These are phyloP conservation scores for Augiades crinisus DNA, from an alignment of 2,888 invertebrate species.

Conservation along the genomic window DNA sequence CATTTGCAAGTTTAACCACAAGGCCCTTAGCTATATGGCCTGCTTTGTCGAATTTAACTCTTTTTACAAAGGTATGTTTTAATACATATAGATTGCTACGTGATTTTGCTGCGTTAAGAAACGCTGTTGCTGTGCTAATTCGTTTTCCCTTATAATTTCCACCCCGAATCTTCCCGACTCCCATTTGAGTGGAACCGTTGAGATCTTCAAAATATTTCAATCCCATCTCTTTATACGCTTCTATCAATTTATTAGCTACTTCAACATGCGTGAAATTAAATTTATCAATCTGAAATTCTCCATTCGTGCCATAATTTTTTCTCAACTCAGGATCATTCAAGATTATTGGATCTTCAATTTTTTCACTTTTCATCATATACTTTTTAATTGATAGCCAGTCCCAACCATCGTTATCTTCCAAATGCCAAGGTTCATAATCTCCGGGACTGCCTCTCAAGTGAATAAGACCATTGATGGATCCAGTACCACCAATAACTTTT, in stretches of 20 bases:
- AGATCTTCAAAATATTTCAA: conserved; percentile 64
- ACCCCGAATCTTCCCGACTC: conserved; percentile 77
- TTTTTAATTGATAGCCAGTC: conserved; percentile 61
- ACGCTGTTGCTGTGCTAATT: conserved; percentile 80
- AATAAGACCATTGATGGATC: conserved; percentile 66
- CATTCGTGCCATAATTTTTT: conserved; percentile 69
- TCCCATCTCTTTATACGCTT: conserved; percentile 75
- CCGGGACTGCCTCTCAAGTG: conserved; percentile 64
- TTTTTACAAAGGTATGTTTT: conserved; percentile 52
- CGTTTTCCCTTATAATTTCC: conserved; percentile 72
- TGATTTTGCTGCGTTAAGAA: conserved; percentile 52
- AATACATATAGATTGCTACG: conserved; percentile 59
- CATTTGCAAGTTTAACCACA: conserved; percentile 45
- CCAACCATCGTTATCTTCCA: conserved; percentile 59
- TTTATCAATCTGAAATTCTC: conserved; percentile 74
- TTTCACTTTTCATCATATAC: conserved; percentile 70
- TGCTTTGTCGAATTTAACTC: conserved; percentile 37
- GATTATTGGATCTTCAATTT: conserved; percentile 61
- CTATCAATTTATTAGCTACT: conserved; percentile 52
- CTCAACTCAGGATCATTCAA: conserved; percentile 54
- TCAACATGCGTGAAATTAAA: conserved; percentile 62
- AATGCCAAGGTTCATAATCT: conserved; percentile 64
- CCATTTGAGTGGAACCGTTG: conserved; percentile 73
- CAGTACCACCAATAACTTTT: conserved; percentile 64
- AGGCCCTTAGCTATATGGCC: conserved; percentile 50